Base-by-base conservation (phyloP, 2,113 vertebrate species). In the Heliornis fulica region DNA sequence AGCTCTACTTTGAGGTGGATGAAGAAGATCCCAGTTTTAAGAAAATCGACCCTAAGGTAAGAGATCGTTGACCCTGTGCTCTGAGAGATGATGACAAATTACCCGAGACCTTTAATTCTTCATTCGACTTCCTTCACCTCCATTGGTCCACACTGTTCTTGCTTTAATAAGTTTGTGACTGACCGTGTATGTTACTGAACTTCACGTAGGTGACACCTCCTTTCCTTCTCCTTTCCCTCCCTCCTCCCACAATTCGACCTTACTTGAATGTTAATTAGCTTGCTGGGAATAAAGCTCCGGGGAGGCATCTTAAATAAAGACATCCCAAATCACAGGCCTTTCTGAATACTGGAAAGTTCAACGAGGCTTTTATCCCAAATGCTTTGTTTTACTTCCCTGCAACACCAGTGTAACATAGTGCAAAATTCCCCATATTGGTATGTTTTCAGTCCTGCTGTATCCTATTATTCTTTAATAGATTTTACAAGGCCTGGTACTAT, bases 1-100 rank as follows among this genome's bases (percentile, higher is more conserved):
- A 99, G 97, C 98, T 99, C 93, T 99, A 98, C 98, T 99, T 99
- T 93, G 99, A 99, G 97, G 99, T 99, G 97, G 99, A 99, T 94
- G 99, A 99, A 97, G 99, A 99, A 83, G 99, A 99, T 80, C 97
- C 98, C 59, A 97, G 97, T 98, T 99, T 99, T 98, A 99, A 98
- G 98, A 98, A 98, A 98, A 98, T 99, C 86, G 99, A 99, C 97
- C 98, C 99, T 9, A 99, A 99, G 99, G 99, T 99, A 99, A 98
- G 99, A 97, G 86, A 94, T 93, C 83, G 61, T 93, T 96, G 95
- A 95, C 95, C 96, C 77, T 88, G 80, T 82, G 84, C 87, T 91
- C 86, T 76, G 90, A 92, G 93, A 86, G 89, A 90, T 92, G 83
- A 88, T 95, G 96, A 96, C 89, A 95, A 95, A 97, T 97, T 96